phyloP scores from a whole-genome alignment of 2,113 vertebrate species.

The Taxidea taxus region DNA sequence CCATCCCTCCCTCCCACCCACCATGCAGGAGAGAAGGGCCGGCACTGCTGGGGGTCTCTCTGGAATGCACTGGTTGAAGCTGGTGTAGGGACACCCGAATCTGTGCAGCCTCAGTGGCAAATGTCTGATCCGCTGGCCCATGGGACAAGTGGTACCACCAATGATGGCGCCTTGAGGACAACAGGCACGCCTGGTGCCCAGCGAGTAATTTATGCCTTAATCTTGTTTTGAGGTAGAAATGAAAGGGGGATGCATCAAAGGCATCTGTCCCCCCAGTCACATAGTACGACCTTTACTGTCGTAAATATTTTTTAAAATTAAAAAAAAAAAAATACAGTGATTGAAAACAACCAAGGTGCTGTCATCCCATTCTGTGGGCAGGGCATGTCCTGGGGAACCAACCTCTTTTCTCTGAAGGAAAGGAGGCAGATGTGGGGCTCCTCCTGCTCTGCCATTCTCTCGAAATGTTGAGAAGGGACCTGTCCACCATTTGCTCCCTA shows the following conservation, averaged over 20 bases:
- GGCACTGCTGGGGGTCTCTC: slow-evolving; percentile 47
- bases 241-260: slow-evolving; percentile 42
- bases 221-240: slow-evolving; percentile 73
- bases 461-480: neutral
- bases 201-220: slow-evolving; percentile 83
- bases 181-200: slow-evolving; percentile 62
- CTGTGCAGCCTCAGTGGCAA: neutral
- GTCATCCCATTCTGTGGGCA: neutral
- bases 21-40: neutral
- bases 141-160: neutral
- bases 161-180: slow-evolving; percentile 1
- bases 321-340: slow-evolving; percentile 69
- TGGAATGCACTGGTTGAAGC: slow-evolving; percentile 77
- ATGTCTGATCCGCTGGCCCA: neutral
- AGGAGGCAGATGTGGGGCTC: neutral
- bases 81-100: neutral
- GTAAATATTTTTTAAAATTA: slow-evolving; percentile 68
- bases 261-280: neutral
- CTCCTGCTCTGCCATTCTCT: neutral
- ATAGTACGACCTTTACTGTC: slow-evolving; percentile 44
- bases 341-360: slow-evolving; percentile 36
- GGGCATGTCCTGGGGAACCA: neutral
- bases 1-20: neutral
- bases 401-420: neutral
- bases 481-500: neutral